Evolutionary conservation across 1,140 invertebrate species (phyloP).

Genomic region (Streblospio benedicti): DNA sequence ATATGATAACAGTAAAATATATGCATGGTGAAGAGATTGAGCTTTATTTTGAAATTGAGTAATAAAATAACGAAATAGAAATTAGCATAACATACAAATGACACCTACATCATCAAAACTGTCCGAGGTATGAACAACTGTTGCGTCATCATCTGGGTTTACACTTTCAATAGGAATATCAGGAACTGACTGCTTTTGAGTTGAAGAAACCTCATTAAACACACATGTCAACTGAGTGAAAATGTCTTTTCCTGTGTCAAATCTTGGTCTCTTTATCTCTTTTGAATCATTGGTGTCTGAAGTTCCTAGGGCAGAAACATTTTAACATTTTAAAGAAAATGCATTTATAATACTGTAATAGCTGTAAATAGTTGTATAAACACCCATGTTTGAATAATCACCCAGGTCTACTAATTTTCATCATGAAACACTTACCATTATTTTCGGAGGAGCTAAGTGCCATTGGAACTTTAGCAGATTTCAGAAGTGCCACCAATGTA

Average conservation of each 20-base stretch:
- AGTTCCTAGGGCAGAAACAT: no score
- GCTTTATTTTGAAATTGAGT: no score
- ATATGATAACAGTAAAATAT: conserved; percentile 14
- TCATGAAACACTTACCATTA: no score
- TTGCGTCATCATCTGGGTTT: conserved; percentile 38
- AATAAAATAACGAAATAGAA: conserved; percentile 1
- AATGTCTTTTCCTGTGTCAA: conserved; percentile 45
- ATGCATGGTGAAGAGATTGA: neutral
- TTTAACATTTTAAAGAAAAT: neutral
- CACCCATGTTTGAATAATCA: no score
- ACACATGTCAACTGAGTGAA: conserved; percentile 49
- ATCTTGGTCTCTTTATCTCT: conserved; percentile 36
- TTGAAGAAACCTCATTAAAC: conserved; percentile 37
- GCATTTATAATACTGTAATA: no score
- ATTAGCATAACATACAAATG: neutral
- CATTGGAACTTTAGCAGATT: conserved; percentile 59
- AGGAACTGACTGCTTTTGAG: conserved; percentile 21
- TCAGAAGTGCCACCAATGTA: conserved; percentile 58
- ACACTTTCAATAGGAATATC: conserved; percentile 24
- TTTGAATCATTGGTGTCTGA: conserved; percentile 24
- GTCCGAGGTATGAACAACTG: conserved; percentile 36
- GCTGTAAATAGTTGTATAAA: no score
- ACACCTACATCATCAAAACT: conserved; percentile 34
- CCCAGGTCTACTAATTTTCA: no score
- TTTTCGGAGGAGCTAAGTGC: no score